Evolutionary conservation across 64 coral and sea anemone species (phyloP).

Genomic region (Pocillopora damicornis): DNA sequence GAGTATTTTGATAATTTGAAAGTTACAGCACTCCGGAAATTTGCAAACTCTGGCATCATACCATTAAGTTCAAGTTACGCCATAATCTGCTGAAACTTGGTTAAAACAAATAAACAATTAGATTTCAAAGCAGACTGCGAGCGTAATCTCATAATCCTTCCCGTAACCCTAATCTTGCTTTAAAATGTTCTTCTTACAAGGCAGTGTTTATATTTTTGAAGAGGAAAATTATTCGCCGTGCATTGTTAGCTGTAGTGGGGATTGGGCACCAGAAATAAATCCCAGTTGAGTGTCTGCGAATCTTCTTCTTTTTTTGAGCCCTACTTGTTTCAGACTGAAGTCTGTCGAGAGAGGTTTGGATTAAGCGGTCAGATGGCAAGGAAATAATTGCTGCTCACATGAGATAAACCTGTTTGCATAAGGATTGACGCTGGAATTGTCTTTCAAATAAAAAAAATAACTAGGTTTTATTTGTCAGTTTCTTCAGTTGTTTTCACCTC

Average conservation of each 20-base stretch:
- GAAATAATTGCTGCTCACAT: too few species aligned
- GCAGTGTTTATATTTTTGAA: background rate
- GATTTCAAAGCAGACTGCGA: background rate
- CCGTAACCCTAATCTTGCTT: background rate
- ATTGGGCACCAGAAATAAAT: background rate
- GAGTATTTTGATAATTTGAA: background rate
- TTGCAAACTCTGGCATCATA: background rate
- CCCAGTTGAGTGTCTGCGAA: too few species aligned
- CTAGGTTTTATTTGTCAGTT: too few species aligned
- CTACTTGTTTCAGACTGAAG: too few species aligned
- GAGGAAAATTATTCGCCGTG: background rate
- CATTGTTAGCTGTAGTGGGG: background rate
- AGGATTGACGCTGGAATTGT: too few species aligned
- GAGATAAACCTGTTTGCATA: too few species aligned
- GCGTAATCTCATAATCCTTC: background rate
- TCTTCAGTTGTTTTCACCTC: too few species aligned
- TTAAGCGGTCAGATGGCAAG: too few species aligned
- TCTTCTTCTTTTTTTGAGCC: too few species aligned
- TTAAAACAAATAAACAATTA: background rate
- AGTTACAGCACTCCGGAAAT: background rate
- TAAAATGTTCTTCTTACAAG: background rate
- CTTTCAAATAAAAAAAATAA: too few species aligned
- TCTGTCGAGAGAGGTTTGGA: too few species aligned
- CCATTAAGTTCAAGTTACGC: background rate
- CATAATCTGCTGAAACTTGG: background rate